A percentile compares a stretch with the other conserved stretches of the same genome.
Evolutionary conservation across 2,888 invertebrate genomes (phyloP).

Genomic region (Sisyra nigra): DNA sequence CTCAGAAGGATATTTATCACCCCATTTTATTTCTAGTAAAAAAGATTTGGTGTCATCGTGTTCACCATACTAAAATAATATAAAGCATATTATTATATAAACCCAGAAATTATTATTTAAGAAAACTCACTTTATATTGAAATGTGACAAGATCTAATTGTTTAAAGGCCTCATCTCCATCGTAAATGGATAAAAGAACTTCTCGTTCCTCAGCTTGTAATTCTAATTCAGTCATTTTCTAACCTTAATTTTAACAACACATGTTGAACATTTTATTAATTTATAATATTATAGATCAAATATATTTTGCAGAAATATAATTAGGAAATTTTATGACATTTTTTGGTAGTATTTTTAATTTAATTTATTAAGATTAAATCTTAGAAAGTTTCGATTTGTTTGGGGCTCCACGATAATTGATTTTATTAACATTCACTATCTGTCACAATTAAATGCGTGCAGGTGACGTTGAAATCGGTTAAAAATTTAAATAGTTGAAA

Average conservation of each 20-base stretch:
- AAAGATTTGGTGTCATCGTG: slow-evolving; percentile 67
- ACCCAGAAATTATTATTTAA: not conserved
- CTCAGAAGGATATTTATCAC: slow-evolving; percentile 68
- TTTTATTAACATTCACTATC: no score
- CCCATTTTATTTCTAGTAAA: slow-evolving; percentile 78
- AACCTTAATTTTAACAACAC: not conserved
- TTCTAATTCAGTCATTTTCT: slow-evolving; percentile 41
- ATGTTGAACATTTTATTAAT: no score
- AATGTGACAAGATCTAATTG: slow-evolving; percentile 60
- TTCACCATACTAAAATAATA: slow-evolving; percentile 55
- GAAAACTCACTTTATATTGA: slow-evolving; percentile 71
- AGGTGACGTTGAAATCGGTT: no score
- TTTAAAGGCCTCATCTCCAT: slow-evolving; percentile 79
- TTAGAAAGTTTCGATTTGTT: no score
- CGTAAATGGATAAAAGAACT: slow-evolving; percentile 84
- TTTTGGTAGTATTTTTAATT: no score
- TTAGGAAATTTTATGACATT: no score
- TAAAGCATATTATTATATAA: slow-evolving; percentile 9
- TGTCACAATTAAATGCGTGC: no score
- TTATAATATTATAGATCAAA: no score
- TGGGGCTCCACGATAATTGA: no score
- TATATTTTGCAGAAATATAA: no score
- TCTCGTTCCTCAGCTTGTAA: slow-evolving; percentile 78
- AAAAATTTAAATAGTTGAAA: no score
- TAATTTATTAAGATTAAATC: no score